Evolutionary conservation across 1,140 invertebrate species (phyloP).

Genomic region (Linepithema humile): DNA sequence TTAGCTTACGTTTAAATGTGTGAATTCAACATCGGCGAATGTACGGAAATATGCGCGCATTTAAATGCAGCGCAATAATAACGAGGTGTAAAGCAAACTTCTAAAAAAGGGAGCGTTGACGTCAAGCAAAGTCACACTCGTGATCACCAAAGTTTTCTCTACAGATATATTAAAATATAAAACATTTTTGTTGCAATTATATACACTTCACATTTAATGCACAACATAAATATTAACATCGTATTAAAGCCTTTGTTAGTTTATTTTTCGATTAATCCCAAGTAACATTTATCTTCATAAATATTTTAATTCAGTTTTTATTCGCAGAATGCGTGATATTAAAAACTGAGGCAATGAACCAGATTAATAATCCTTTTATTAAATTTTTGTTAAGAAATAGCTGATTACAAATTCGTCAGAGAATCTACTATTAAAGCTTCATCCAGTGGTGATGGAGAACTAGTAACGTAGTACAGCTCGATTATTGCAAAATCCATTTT

Average conservation of each 20-base stretch:
- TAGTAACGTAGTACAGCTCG: background rate
- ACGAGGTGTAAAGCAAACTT: background rate
- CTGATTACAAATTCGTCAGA: background rate
- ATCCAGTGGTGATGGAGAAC: background rate
- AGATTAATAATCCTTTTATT: background rate
- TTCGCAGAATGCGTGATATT: background rate
- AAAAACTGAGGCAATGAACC: background rate
- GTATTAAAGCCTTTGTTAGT: background rate
- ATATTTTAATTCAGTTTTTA: background rate
- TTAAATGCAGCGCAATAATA: background rate
- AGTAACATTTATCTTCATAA: background rate
- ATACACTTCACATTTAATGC: no score
- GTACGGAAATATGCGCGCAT: background rate
- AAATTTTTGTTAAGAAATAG: background rate
- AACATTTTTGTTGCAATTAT: background rate
- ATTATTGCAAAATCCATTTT: slow-evolving; percentile 14
- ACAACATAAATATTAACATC: background rate
- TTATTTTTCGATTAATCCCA: background rate
- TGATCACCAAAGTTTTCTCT: background rate
- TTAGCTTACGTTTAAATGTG: background rate
- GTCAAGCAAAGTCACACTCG: background rate
- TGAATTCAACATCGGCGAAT: background rate
- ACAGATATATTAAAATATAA: background rate
- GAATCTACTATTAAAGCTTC: background rate
- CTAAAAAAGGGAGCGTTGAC: background rate